Evolutionary conservation across 2,888 invertebrate genomes (phyloP).

Genomic region (Synanthedon formicaeformis): DNA sequence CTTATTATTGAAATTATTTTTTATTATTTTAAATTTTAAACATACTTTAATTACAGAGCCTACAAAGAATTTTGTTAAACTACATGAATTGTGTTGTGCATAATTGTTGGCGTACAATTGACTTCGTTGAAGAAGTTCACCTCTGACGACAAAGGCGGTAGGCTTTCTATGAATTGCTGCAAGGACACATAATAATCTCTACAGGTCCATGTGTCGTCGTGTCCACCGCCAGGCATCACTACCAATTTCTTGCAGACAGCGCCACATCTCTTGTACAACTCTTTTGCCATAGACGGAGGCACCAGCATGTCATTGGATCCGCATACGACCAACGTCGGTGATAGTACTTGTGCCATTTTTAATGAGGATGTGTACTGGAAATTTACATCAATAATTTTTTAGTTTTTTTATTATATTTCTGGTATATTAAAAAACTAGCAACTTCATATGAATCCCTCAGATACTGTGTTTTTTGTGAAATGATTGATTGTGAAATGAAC

Average conservation of each 20-base stretch:
- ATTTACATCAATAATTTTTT: constrained; percentile 3
- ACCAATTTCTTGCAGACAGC: constrained; percentile 82
- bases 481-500: too few relatives aligned
- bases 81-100: constrained; percentile 33
- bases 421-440: too few relatives aligned
- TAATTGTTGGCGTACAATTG: constrained; percentile 15
- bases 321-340: constrained; percentile 89
- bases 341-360: constrained; percentile 79
- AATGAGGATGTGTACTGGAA: constrained; percentile 79
- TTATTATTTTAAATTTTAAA: not conserved
- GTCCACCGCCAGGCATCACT: constrained; percentile 85
- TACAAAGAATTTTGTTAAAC: constrained; percentile 17
- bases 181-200: constrained; percentile 79
- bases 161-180: constrained; percentile 59
- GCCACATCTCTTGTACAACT: constrained; percentile 80
- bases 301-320: constrained; percentile 89
- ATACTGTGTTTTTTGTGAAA: too few relatives aligned
- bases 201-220: constrained; percentile 95
- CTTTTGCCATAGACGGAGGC: constrained; percentile 90
- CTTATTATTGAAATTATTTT: too few relatives aligned
- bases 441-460: too few relatives aligned
- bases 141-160: constrained; percentile 37
- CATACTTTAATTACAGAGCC: not conserved
- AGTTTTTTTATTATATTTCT: not conserved
- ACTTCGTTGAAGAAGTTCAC: constrained; percentile 33